Percentiles rank a stretch among this genome's conserved stretches.
Conservation (phyloP, 2,113 vertebrate genomes). For the Saguinus midas region DNA sequence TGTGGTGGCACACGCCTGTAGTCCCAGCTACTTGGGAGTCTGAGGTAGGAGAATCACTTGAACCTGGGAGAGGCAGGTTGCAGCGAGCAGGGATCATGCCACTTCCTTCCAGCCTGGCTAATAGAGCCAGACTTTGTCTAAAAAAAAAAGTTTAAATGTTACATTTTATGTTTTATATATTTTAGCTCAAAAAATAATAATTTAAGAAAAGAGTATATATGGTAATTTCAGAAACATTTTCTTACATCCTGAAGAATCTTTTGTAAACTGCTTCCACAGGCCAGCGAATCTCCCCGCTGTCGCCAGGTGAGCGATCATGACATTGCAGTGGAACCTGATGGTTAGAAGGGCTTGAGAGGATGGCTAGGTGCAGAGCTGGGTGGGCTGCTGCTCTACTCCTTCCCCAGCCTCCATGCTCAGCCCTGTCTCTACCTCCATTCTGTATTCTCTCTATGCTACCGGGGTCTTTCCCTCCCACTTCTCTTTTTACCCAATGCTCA, state of each 20-base stretch:
- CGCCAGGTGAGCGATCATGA: neutral
- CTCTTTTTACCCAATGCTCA: neutral
- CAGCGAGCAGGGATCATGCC: no score
- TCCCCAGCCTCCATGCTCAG: neutral
- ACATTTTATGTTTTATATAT: neutral
- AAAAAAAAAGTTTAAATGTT: neutral
- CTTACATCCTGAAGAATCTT: neutral
- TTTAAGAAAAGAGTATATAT: neutral
- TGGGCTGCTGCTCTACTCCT: no score
- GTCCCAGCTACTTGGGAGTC: no score
- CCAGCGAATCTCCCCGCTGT: neutral
- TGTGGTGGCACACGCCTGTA: no score
- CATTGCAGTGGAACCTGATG: neutral
- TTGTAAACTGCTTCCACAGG: neutral
- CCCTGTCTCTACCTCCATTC: neutral
- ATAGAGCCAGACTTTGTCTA: no score
- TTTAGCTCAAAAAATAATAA: neutral
- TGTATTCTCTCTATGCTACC: neutral
- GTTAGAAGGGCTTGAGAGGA: neutral
- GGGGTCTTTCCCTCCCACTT: neutral
- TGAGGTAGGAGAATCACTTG: no score
- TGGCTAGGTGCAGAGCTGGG: neutral
- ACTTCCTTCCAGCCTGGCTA: no score
- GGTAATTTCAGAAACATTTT: neutral
- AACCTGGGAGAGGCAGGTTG: no score